Conservation (phyloP, 2,888 invertebrate species). For the Dryobota labecula region DNA sequence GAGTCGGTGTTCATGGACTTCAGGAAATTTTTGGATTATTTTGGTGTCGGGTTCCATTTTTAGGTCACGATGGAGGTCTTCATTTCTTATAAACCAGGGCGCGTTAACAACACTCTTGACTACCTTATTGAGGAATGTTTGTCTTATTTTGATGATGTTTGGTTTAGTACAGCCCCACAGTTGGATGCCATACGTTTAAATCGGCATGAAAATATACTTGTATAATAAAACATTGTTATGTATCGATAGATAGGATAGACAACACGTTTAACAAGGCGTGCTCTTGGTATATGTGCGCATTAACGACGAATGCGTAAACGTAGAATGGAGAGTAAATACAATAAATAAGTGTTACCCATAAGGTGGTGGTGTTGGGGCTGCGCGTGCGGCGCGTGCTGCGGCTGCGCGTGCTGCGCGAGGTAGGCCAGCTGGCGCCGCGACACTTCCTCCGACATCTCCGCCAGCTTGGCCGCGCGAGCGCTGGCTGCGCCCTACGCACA, state of each 20-base stretch:
- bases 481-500: slow-evolving; percentile 73
- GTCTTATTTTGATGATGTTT: background rate
- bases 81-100: background rate
- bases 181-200: background rate
- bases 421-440: slow-evolving; percentile 90
- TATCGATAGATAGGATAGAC: background rate
- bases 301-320: background rate
- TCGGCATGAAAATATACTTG: background rate
- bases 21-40: background rate
- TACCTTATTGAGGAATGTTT: no score
- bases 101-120: background rate
- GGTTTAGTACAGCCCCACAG: background rate
- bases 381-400: slow-evolving; percentile 31
- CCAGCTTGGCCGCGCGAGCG: slow-evolving; percentile 92
- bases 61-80: background rate
- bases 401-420: slow-evolving; percentile 60
- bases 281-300: background rate
- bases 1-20: no score
- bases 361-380: slow-evolving; percentile 59
- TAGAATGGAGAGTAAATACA: background rate
- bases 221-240: background rate
- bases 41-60: background rate
- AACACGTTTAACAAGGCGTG: background rate
- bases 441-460: slow-evolving; percentile 96
- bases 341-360: slow-evolving; percentile 38